These are phyloP conservation scores for Agelastica alni DNA, from an alignment of 2,888 invertebrate genomes.

Conservation along the genomic window DNA sequence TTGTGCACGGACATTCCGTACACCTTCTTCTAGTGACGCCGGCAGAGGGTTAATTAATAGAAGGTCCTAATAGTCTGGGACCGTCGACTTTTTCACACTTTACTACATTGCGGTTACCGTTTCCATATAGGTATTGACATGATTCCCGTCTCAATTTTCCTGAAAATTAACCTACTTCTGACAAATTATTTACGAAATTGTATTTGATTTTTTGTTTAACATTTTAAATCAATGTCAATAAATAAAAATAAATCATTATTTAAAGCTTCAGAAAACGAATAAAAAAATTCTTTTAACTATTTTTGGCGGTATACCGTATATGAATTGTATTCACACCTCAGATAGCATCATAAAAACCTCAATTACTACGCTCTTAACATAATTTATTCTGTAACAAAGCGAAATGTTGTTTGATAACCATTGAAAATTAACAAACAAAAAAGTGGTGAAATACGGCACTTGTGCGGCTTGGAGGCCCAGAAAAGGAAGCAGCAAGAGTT, in stretches of 20 bases:
- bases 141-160: too few relatives aligned
- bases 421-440: conserved; percentile 2
- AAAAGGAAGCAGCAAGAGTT: conserved; percentile 46
- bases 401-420: conserved; percentile 1
- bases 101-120: neutral
- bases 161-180: too few relatives aligned
- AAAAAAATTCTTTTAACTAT: too few relatives aligned
- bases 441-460: neutral
- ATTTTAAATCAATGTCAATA: too few relatives aligned
- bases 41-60: conserved; percentile 43
- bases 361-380: conserved; percentile 2
- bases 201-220: too few relatives aligned
- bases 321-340: too few relatives aligned
- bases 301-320: too few relatives aligned
- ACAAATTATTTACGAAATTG: too few relatives aligned
- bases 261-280: too few relatives aligned
- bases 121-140: neutral
- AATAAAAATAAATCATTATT: too few relatives aligned
- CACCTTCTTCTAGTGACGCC: conserved; percentile 28
- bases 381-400: conserved; percentile 4
- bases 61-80: conserved; percentile 14
- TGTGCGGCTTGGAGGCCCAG: neutral
- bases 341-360: too few relatives aligned
- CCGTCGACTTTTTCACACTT: conserved; percentile 15
- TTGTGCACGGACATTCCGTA: conserved; percentile 27